phyloP scores from a whole-genome alignment of 2,797 vertebrate genomes.

The Syngnathus acus region DNA sequence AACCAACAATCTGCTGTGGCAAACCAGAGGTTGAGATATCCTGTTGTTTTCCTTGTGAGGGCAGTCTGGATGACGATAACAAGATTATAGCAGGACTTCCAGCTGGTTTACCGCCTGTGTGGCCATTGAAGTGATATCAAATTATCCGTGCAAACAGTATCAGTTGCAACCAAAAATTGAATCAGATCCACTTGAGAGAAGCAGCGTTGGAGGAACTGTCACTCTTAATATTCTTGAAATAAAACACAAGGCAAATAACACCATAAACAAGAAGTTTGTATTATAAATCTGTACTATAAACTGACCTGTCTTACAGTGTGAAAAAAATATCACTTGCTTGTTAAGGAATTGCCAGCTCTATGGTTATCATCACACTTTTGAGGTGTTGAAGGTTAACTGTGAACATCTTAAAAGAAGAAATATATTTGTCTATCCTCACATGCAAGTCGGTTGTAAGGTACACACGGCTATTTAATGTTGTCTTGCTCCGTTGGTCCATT shows the following conservation, averaged over 20 bases:
- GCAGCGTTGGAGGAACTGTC: slow-evolving; percentile 7
- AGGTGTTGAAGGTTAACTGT: background rate
- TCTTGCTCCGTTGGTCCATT: slow-evolving; percentile 17
- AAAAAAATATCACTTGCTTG: no score
- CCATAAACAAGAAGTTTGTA: background rate
- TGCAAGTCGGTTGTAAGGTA: background rate
- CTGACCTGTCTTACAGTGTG: no score
- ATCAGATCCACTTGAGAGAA: slow-evolving; percentile 3
- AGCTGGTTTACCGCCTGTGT: slow-evolving; percentile 8
- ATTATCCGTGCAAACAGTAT: slow-evolving; percentile 6
- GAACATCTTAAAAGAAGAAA: background rate
- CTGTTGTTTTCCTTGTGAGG: slow-evolving; percentile 8
- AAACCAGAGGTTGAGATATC: background rate
- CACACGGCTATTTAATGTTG: slow-evolving; percentile 11
- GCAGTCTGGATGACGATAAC: slow-evolving; percentile 4
- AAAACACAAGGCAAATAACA: slow-evolving; percentile 1
- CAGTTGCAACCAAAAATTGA: slow-evolving; percentile 6
- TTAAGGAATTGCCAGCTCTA: background rate
- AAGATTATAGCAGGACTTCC: slow-evolving; percentile 1
- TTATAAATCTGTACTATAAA: no score
- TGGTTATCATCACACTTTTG: background rate
- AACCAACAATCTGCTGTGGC: background rate
- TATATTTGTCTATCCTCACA: background rate
- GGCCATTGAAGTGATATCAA: slow-evolving; percentile 9
- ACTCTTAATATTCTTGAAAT: slow-evolving; percentile 4